Evolutionary conservation across 2,888 invertebrate species (phyloP), one percentile per base, ranked within the genome.

Genomic region (Laothoe populi): DNA sequence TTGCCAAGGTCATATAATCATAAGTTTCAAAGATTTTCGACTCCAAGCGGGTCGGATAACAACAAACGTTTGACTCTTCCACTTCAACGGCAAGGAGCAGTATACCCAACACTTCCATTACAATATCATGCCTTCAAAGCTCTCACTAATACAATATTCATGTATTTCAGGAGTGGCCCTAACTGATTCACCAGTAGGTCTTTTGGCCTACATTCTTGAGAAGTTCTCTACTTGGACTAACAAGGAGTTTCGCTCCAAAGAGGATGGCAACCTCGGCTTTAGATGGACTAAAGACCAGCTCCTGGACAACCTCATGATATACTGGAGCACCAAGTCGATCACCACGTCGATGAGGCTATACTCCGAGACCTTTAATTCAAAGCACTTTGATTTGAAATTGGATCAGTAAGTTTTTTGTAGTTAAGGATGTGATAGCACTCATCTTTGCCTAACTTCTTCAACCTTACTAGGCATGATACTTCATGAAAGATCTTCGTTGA

Each of bases 191-290:
- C 98, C 98, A 0, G 93, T 95, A 1, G 97, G 97, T 26, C 88
- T 98, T 53, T 96, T 97, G 0, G 96, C 96, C 0, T 98, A 97
- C 73, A 95, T 97, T 61, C 81, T 98, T 23, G 97, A 98, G 79
- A 98, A 97, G 82, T 97, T 97, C 87, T 95, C 95, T 11, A 94
- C 95, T 0, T 96, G 96, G 95, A 96, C 96, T 0, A 93, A 95
- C 0, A 61, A 57, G 4, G 74, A 78, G 0, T 63, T 77, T 79
- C 71, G 73, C 0, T 79, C 85, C 0, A 92, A 92, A 86, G 31
- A 89, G 0, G 96, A 97, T 71, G 97, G 96, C 8, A 96, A 95
- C 0, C 83, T 97, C 0, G 85, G 88, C 0, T 88, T 93, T 65
- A 94, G 94, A 68, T 96, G 93, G 80, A 94, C 94, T 0, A 85